Evolutionary conservation across 2,797 vertebrate species (phyloP), one percentile per base, ranked within the genome.

Genomic region (Bradypus variegatus): DNA sequence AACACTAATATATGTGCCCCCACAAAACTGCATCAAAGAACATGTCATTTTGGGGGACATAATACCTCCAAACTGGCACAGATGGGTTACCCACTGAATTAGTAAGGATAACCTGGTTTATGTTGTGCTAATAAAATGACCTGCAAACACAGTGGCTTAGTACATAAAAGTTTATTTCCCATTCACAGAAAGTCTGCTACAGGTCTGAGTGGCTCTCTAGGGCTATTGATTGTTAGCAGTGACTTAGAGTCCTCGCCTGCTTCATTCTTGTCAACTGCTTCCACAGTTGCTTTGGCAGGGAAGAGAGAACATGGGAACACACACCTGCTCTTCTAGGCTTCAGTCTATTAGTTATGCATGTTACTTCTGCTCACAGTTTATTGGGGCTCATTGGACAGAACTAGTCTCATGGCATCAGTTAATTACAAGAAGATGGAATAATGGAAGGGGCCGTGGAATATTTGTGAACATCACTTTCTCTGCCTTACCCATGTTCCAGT

Each of bases 121-220:
- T 50, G 14, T 58, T 73, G 55, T 88, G 48, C 80, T 81, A 92
- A 84, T 86, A 77, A 91, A 94, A 90, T 65, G 69, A 72, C 55
- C 19, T 45, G 10, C 33, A 53, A n/a, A 25, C 88, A 86, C 86
- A 91, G 48, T 53, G 50, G 77, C 21, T 93, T 86, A 76, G 70
- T 64, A 65, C 79, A 93, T 93, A 79, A 91, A 94, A 75, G 62
- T 91, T 91, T 91, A 62, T 88, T 91, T 86, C 67, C 92, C 64
- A 48, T 81, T 76, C 53, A 36, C 41, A 81, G 36, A 38, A 69
- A 88, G 53, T 53, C 41, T 75, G 67, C 62, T 75, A 36, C 31
- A 50, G 48, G 27, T 76, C 75, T 86, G 29, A 86, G 88, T 78
- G 72, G 78, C 50, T 93, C 87, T 79, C 25, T 50, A 13, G 45